Evolutionary conservation across 2,888 invertebrate species (phyloP), one percentile per base, ranked within the genome.

Genomic region (Nebria salina): DNA sequence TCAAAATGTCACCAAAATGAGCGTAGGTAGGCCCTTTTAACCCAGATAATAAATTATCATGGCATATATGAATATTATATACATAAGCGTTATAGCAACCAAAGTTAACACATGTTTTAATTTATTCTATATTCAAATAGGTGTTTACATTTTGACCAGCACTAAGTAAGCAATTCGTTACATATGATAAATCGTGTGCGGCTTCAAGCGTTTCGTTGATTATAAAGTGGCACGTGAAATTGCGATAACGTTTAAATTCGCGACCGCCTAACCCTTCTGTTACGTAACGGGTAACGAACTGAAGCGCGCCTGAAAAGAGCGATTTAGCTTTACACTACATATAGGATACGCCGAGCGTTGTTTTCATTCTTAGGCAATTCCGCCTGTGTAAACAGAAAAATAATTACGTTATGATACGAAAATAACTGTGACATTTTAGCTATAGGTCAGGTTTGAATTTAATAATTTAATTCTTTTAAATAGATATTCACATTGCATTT

Each of bases 131-230:
- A 87, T 87, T 87, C 87, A 87, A 87, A 87, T 87, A 85, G 85
- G 84, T 87, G 86, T 87, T 87, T 87, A 86, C 87, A 84, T 87
- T 86, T 86, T 85, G 86, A 86, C 86, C 86, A 85, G 81, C 83
- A 83, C 84, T 86, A 84, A 85, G 86, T 84, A 86, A 86, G 86
- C 87, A 86, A 87, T 87, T 88, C 88, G 87, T 88, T 88, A 88
- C 85, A 83, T 87, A 87, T 87, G 87, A 87, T 88, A 88, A 88
- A 86, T 85, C 85, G 83, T 70, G 54, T 54, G 54, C 54, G 72
- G 70, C 75, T 72, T 75, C 70, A 13, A 75, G 43, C 34, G 26
- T 11, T 43, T 73, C 41, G 43, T 26, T 73, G 73, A 73, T 73
- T 73, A 73, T 73, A 73, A 73, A 73, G 41, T 73, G 42, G 73